Conservation (phyloP, 2,797 vertebrate genomes). For the Smutsia temminckii region DNA sequence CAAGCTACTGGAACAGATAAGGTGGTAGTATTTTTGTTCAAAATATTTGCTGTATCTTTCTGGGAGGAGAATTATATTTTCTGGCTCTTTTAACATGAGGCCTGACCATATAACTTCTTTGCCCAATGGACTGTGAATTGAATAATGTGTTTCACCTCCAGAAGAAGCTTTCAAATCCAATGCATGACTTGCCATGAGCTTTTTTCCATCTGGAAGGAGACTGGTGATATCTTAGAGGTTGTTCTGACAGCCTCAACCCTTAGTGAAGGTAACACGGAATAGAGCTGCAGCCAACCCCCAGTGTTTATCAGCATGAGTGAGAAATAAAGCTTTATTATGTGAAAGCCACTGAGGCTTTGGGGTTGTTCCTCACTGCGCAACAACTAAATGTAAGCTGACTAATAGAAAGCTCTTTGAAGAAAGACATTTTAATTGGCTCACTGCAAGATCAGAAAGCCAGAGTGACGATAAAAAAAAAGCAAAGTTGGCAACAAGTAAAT, state of each 20-base stretch:
- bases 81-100: conserved; percentile 27
- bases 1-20: conserved; percentile 27
- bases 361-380: not conserved
- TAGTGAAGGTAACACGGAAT: not conserved
- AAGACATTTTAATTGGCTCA: conserved; percentile 7
- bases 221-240: not conserved
- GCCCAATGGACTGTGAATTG: conserved; percentile 55
- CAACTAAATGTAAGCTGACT: not conserved
- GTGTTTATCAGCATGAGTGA: not conserved
- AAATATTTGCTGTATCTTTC: conserved; percentile 45
- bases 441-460: not conserved
- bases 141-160: conserved; percentile 54
- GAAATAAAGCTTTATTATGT: not conserved
- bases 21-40: conserved; percentile 17
- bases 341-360: not conserved
- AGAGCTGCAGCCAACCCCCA: not conserved
- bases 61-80: conserved; percentile 22
- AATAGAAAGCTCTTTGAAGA: not conserved
- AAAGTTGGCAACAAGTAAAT: conserved; percentile 15
- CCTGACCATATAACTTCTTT: conserved; percentile 44
- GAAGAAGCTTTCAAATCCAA: conserved; percentile 46
- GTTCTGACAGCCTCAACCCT: not conserved
- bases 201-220: conserved; percentile 25
- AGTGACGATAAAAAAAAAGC: not conserved
- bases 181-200: not conserved